Base-by-base conservation (phyloP, 2,888 invertebrate genomes). In the Argyresthia albistria region DNA sequence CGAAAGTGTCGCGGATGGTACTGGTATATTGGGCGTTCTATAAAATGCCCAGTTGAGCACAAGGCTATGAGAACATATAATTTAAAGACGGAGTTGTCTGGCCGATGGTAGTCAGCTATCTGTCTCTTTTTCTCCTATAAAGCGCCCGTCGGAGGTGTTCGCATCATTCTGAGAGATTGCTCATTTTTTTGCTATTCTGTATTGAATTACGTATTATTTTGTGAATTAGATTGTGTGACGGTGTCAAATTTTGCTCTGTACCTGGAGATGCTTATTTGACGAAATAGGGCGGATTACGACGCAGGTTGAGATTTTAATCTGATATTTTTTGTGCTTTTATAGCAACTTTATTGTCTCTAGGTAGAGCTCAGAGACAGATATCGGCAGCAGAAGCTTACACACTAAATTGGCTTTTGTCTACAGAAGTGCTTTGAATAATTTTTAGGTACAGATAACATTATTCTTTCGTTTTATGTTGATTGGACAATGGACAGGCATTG, bases 51-150 rank as follows among this genome's bases (percentile, higher is more conserved):
- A 60, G 53, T 51, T 57, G 59, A 12, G 67, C 71, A 77, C 84
- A 83, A 87, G 86, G 86, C 87, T 86, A 86, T 87, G 87, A 87
- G 87, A 87, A 87, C 87, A 80, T 87, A 78, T 86, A 86, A 87
- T 87, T 87, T 84, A 79, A 86, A 83, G 87, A 82, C 84, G 87
- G 76, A 78, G 77, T 62, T 71, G 71, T 50, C 70, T 57, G 58
- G 63, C 60, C 57, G 58, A 59, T 63, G 58, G 60, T 57, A 58
- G 81, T 71, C 64, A 62, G 50, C 59, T 55, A 64, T 84, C 87
- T 71, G 78, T 59, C 54, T 87, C 66, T 14, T 25, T 25, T 25
- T 4, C 64, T 54, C 81, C 56, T 25, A 8, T 11, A 35, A 25
- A 46, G 14, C 35, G 4, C 15, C 10, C 15, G 37, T 25, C 4